These are phyloP conservation scores for Machaerirhynchus nigripectus DNA, from an alignment of 2,113 vertebrate genomes.

Conservation along the genomic window DNA sequence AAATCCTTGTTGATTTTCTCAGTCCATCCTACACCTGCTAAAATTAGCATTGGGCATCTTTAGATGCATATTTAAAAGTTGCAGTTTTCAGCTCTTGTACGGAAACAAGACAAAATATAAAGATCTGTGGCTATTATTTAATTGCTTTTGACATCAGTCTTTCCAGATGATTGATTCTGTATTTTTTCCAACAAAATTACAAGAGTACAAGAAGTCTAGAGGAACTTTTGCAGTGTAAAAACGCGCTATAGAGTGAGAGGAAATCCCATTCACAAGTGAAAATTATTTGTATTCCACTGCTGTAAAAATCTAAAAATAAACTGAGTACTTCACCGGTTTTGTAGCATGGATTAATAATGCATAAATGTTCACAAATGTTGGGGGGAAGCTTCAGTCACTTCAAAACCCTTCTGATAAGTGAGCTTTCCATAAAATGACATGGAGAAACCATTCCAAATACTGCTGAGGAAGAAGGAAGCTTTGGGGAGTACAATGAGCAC, in stretches of 20 bases:
- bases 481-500: background rate
- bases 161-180: background rate
- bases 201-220: background rate
- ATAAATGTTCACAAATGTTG: background rate
- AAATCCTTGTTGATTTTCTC: background rate
- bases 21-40: background rate
- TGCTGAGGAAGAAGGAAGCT: background rate
- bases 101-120: background rate
- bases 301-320: background rate
- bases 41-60: slow-evolving; percentile 30
- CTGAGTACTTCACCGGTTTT: background rate
- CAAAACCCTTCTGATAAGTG: background rate
- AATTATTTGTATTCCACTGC: background rate
- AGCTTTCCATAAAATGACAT: background rate
- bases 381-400: background rate
- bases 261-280: background rate
- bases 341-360: background rate
- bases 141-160: background rate
- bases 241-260: background rate
- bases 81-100: background rate
- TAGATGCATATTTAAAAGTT: slow-evolving; percentile 13
- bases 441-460: background rate
- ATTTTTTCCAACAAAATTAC: background rate
- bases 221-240: background rate
- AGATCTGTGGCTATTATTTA: background rate